These are phyloP conservation scores for Muraenolepis orangiensis DNA, from an alignment of 2,797 vertebrate species.

Conservation along the genomic window DNA sequence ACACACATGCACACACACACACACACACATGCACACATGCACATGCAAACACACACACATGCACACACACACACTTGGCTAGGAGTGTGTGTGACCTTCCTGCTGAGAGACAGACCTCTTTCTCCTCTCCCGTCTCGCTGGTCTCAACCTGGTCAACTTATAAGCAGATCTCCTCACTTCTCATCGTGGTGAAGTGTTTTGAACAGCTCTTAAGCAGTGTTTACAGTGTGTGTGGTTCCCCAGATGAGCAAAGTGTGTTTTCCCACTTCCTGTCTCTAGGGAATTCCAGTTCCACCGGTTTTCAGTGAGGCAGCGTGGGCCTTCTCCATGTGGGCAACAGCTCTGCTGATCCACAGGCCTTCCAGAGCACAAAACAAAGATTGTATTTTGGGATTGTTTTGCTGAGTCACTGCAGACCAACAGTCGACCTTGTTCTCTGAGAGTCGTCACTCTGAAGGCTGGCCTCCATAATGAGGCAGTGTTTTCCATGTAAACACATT, in stretches of 20 bases:
- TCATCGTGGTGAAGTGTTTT: too few relatives aligned
- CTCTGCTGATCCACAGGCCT: conserved; percentile 3
- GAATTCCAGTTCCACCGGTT: neutral
- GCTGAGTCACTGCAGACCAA: neutral
- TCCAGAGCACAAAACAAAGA: neutral
- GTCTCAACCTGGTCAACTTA: neutral
- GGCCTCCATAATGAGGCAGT: conserved; percentile 51
- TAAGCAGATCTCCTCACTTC: neutral
- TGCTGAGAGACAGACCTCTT: neutral
- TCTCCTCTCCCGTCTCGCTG: neutral
- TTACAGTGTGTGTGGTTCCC: conserved; percentile 23
- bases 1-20: too few relatives aligned
- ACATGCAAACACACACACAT: too few relatives aligned
- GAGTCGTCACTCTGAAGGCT: conserved; percentile 31
- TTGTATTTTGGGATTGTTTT: neutral
- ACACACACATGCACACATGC: too few relatives aligned
- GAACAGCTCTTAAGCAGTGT: neutral
- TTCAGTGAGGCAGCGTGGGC: neutral
- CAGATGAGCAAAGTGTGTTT: conserved; percentile 33
- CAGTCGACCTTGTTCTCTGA: neutral
- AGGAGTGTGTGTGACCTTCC: neutral
- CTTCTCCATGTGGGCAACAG: neutral
- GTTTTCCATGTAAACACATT: conserved; percentile 41
- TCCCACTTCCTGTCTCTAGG: conserved; percentile 11
- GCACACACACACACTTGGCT: neutral